These are phyloP conservation scores for Hiodon alosoides DNA, from an alignment of 2,113 vertebrate species.

Conservation along the genomic window DNA sequence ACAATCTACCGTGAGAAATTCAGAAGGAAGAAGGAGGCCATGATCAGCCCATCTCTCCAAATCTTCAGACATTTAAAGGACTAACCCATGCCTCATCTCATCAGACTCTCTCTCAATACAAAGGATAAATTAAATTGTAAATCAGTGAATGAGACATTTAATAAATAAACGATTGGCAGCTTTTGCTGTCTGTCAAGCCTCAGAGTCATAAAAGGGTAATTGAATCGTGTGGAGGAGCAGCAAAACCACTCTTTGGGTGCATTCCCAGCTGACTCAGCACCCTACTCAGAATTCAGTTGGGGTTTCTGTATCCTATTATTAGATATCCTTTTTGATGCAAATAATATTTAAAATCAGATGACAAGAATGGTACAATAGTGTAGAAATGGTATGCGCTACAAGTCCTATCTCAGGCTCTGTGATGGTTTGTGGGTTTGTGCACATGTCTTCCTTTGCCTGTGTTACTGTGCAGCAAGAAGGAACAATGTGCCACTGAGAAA, in stretches of 20 bases:
- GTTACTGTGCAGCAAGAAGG: too few species aligned
- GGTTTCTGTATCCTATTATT: too few species aligned
- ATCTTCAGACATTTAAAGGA: background rate
- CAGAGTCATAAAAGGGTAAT: background rate
- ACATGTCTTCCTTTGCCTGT: too few species aligned
- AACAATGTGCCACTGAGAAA: too few species aligned
- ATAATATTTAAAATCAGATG: too few species aligned
- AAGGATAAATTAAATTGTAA: conserved; percentile 5
- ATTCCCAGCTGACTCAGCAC: too few species aligned
- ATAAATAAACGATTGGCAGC: conserved; percentile 18
- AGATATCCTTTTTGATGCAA: too few species aligned
- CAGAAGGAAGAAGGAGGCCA: background rate
- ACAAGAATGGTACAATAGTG: too few species aligned
- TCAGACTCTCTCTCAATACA: background rate
- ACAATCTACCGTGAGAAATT: conserved; percentile 3
- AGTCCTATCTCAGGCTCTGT: too few species aligned
- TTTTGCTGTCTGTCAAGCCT: background rate
- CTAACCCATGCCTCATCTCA: background rate
- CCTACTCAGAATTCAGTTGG: too few species aligned
- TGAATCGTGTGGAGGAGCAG: background rate
- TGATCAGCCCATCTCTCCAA: background rate
- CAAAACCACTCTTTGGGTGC: background rate
- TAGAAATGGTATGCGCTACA: too few species aligned
- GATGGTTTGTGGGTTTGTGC: too few species aligned
- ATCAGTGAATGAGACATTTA: conserved; percentile 2